A percentile compares a stretch with the other conserved stretches of the same genome.
Evolutionary conservation across 2,113 vertebrate species (phyloP).

Genomic region (Ciconia stormi): DNA sequence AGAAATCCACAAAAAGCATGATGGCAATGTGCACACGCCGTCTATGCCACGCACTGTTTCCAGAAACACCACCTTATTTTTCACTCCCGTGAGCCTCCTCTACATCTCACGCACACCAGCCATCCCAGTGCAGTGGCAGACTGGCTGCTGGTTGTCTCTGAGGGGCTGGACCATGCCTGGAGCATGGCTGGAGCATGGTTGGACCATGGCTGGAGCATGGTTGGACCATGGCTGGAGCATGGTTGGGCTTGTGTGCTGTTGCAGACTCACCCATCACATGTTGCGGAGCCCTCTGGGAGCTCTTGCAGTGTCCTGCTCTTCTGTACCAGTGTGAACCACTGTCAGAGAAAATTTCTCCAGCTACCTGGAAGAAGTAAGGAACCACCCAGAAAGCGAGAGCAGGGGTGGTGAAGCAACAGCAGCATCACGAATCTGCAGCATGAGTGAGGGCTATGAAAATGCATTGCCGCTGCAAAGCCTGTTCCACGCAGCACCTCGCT

Average conservation of each 20-base stretch:
- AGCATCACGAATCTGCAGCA: not conserved
- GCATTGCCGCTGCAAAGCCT: not conserved
- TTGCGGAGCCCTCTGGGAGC: not conserved
- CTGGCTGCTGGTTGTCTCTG: not conserved
- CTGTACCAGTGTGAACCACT: not conserved
- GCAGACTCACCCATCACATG: not conserved
- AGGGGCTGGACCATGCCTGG: not conserved
- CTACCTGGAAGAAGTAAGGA: not conserved
- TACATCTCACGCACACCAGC: not conserved
- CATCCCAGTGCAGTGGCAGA: not conserved
- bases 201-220: not conserved
- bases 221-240: not conserved
- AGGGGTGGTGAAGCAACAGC: not conserved
- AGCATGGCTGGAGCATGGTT: too few species aligned
- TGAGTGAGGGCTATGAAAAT: not conserved
- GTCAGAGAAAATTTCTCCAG: not conserved
- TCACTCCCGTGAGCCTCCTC: not conserved
- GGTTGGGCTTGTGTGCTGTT: not conserved
- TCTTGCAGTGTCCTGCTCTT: not conserved
- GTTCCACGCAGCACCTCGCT: not conserved
- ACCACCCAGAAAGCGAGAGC: not conserved
- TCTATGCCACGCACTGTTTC: not conserved
- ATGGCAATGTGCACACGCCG: fast-evolving
- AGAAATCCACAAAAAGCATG: not conserved
- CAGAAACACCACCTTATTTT: not conserved